Conservation (phyloP, 2,888 invertebrate species). For the Cosmopolites sordidus region DNA sequence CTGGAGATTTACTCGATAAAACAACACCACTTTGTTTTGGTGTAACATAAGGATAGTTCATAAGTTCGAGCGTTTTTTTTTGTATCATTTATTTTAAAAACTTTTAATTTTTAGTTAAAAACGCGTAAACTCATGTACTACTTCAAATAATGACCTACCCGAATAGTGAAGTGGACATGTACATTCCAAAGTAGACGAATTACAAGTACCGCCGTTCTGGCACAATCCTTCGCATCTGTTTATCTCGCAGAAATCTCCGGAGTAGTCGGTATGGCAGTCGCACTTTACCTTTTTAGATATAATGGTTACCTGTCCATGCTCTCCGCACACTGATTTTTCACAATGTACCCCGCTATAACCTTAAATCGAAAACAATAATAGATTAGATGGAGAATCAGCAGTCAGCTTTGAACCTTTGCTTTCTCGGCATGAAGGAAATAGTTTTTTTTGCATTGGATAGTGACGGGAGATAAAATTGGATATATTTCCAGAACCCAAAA, state of each 20-base stretch:
- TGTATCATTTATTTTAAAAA: neutral
- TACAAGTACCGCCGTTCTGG: conserved; percentile 56
- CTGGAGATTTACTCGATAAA: neutral
- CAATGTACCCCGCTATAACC: conserved; percentile 54
- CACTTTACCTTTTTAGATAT: conserved; percentile 39
- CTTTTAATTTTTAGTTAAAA: neutral
- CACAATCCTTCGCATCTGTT: conserved; percentile 57
- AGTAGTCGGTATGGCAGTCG: conserved; percentile 45
- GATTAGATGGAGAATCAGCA: no score
- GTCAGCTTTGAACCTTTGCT: no score
- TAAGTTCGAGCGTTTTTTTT: no score
- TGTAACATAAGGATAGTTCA: neutral
- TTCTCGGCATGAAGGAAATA: no score
- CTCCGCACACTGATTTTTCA: conserved; percentile 47
- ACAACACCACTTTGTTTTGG: conserved; percentile 3
- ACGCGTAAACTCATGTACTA: no score
- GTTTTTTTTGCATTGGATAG: no score
- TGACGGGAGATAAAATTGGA: no score
- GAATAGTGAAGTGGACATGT: conserved; percentile 15
- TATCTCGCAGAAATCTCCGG: conserved; percentile 59
- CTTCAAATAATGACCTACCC: conserved; percentile 33
- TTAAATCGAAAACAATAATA: conserved; percentile 41
- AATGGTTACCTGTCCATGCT: conserved; percentile 23
- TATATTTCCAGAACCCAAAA: no score
- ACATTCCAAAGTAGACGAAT: conserved; percentile 17